phyloP scores from a whole-genome alignment of 2,113 vertebrate species.

The Anthoscopus minutus region DNA sequence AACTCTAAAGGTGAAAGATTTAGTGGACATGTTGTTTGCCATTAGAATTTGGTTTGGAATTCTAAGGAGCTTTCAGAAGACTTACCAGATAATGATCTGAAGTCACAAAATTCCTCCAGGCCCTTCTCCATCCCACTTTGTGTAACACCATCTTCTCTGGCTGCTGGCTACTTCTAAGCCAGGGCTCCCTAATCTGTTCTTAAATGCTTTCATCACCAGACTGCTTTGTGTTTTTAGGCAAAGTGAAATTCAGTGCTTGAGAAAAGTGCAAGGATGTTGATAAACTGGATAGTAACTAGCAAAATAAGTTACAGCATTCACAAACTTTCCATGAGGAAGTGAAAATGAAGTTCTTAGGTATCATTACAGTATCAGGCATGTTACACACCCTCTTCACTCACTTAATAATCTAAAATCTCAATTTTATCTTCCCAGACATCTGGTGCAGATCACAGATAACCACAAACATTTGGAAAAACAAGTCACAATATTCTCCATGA shows the following conservation, averaged over 20 bases:
- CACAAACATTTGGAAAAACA: background rate
- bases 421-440: background rate
- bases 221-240: background rate
- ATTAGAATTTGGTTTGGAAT: slow-evolving; percentile 25
- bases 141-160: background rate
- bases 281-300: background rate
- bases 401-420: background rate
- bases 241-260: background rate
- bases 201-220: background rate
- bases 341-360: background rate
- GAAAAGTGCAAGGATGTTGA: background rate
- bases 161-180: background rate
- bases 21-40: background rate
- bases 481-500: background rate
- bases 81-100: slow-evolving; percentile 12
- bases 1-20: background rate
- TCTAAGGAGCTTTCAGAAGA: slow-evolving; percentile 22
- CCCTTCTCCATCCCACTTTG: background rate
- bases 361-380: background rate
- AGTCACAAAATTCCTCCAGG: slow-evolving; percentile 3
- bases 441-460: background rate
- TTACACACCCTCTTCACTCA: background rate
- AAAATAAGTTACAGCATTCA: background rate
- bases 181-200: background rate
- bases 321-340: background rate